Evolutionary conservation across 2,888 invertebrate species (phyloP).

Genomic region (Hylaea fasciaria): DNA sequence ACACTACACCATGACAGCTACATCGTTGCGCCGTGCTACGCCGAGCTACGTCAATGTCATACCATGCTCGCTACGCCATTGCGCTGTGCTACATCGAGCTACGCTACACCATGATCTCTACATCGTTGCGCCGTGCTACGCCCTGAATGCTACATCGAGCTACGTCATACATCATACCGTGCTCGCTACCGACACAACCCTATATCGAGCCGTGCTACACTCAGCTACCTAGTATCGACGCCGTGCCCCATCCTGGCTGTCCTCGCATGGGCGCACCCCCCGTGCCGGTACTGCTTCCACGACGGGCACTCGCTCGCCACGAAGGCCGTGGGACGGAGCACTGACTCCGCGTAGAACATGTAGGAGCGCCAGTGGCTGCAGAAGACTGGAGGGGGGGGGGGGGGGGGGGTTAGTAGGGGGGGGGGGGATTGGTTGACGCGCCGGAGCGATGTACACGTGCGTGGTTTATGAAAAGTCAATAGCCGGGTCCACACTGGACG

Average conservation of each 20-base stretch:
- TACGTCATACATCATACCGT: neutral
- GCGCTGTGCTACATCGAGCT: too few relatives aligned
- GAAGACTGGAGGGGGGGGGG: slow-evolving; percentile 75
- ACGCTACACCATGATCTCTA: neutral
- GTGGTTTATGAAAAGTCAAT: too few relatives aligned
- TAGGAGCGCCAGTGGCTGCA: slow-evolving; percentile 88
- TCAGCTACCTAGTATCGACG: slow-evolving; percentile 67
- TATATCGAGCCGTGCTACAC: too few relatives aligned
- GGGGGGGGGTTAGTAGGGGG: neutral
- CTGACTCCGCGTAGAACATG: slow-evolving; percentile 85
- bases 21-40: slow-evolving; percentile 54
- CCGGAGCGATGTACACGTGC: too few relatives aligned
- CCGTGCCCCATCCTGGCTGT: slow-evolving; percentile 80
- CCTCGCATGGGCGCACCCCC: slow-evolving; percentile 65
- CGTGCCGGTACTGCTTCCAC: slow-evolving; percentile 75
- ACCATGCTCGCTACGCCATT: too few relatives aligned
- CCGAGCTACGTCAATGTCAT: neutral
- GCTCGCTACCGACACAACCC: too few relatives aligned
- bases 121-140: neutral
- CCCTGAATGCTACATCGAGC: neutral
- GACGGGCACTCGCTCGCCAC: slow-evolving; percentile 75
- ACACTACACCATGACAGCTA: slow-evolving; percentile 42
- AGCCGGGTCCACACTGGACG: too few relatives aligned
- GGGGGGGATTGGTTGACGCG: too few relatives aligned
- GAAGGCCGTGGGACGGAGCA: slow-evolving; percentile 78